These are phyloP conservation scores for Gouania willdenowi DNA, from an alignment of 2,797 vertebrate genomes.

Conservation along the genomic window DNA sequence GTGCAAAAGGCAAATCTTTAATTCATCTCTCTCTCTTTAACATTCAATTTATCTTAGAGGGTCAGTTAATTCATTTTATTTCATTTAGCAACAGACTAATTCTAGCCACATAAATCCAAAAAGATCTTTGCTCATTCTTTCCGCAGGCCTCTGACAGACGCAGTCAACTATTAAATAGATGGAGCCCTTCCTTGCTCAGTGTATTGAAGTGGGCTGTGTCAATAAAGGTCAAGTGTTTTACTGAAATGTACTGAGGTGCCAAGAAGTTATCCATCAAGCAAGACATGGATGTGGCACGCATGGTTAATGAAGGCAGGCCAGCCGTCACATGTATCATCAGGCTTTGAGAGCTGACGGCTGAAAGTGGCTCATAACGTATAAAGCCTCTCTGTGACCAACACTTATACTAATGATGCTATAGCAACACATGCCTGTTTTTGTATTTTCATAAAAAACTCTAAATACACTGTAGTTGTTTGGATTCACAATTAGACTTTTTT, in stretches of 20 bases:
- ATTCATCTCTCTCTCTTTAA: conserved; percentile 24
- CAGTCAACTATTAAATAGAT: conserved; percentile 53
- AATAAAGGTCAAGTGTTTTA: conserved; percentile 65
- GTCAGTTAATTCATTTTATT: conserved; percentile 25
- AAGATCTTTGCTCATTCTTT: conserved; percentile 5
- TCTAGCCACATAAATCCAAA: conserved; percentile 24
- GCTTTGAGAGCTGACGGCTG: conserved; percentile 27
- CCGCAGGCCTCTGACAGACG: conserved; percentile 27
- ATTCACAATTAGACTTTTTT: background rate
- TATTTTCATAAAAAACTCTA: too few relatives aligned
- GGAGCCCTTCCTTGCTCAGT: conserved; percentile 40
- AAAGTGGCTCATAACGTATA: conserved; percentile 4
- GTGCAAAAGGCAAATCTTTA: conserved; percentile 19
- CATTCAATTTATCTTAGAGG: conserved; percentile 23
- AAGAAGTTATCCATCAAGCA: conserved; percentile 60
- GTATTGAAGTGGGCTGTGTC: conserved; percentile 54
- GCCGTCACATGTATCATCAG: conserved; percentile 12
- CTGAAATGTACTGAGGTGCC: conserved; percentile 52
- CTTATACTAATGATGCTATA: background rate
- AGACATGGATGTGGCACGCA: conserved; percentile 44
- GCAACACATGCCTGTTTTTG: too few relatives aligned
- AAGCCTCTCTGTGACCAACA: background rate
- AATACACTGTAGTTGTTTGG: too few relatives aligned
- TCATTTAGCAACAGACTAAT: conserved; percentile 27
- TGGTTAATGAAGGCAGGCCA: conserved; percentile 37